Evolutionary conservation across 2,797 vertebrate genomes (phyloP), one percentile per base, ranked within the genome.

Genomic region (Rhinophrynus dorsalis): DNA sequence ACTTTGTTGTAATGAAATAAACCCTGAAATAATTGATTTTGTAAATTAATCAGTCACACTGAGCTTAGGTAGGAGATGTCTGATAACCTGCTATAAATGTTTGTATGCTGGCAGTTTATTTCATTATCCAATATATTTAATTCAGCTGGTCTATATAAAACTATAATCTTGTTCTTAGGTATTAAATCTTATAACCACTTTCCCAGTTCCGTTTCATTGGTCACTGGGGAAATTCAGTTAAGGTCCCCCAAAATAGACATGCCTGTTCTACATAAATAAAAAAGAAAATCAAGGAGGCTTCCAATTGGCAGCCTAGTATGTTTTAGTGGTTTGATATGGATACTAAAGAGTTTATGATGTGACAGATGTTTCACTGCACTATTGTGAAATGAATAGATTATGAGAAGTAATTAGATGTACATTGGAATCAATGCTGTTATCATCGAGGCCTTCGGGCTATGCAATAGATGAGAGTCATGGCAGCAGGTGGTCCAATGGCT

Each of bases 331-430:
- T 91, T 91, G 89, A 90, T 91, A 91, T 86, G 86, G 87, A 89
- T 90, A 89, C 89, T 91, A 91, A 92, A 92, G 90, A 92, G 89
- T 91, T 92, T 92, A 92, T 90, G 92, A 93, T 94, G 94, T 94
- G 94, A 96, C 96, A 97, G 95, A 96, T 97, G 95, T 95, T 94
- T 93, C 91, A 92, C 92, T 94, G 92, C 94, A 92, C 91, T 90
- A 92, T 91, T 93, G 90, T 93, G 93, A 95, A 96, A 98, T 97
- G 96, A 98, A 98, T 99, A 98, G 96, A 98, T 98, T 96, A 98
- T 97, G 94, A 97, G 94, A 93, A 92, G 94, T 98, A 98, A 99
- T 99, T 99, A 98, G 95, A 95, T 94, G 93, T 95, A 96, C 94
- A 96, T 94, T 93, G 93, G 93, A 98, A 98, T 98, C 96, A 97